Conservation (phyloP, 1,140 invertebrate species). For the Ptiloglossa arizonensis region DNA sequence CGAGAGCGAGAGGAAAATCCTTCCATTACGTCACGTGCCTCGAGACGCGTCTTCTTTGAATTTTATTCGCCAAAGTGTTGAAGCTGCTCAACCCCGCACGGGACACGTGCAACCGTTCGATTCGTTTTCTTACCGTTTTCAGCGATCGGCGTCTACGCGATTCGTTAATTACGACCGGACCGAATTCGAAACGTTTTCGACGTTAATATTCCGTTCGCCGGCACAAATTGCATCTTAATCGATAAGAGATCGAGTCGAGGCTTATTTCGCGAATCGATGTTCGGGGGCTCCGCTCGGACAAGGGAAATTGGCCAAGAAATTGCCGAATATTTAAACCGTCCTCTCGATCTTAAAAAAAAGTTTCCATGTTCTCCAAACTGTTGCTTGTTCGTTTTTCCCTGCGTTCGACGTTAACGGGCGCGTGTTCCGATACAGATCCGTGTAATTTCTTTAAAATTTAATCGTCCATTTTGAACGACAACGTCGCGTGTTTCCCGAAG, state of each 20-base stretch:
- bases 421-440: background rate
- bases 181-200: background rate
- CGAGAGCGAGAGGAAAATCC: background rate
- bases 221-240: background rate
- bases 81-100: background rate
- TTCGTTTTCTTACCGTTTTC: background rate
- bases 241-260: background rate
- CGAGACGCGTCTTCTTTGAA: background rate
- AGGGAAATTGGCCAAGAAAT: background rate
- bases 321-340: background rate
- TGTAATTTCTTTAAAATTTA: background rate
- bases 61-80: slow-evolving; percentile 13
- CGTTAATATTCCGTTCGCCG: background rate
- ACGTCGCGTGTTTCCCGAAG: background rate
- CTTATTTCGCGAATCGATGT: background rate
- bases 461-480: too few relatives aligned
- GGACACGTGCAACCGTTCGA: background rate
- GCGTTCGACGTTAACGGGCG: background rate
- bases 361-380: background rate
- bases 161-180: background rate
- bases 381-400: too few relatives aligned
- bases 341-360: background rate
- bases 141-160: too few relatives aligned
- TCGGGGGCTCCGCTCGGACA: background rate
- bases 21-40: background rate